These are phyloP conservation scores for Scaptomyza caliginosa DNA, from an alignment of 2,888 invertebrate species.

Conservation along the genomic window DNA sequence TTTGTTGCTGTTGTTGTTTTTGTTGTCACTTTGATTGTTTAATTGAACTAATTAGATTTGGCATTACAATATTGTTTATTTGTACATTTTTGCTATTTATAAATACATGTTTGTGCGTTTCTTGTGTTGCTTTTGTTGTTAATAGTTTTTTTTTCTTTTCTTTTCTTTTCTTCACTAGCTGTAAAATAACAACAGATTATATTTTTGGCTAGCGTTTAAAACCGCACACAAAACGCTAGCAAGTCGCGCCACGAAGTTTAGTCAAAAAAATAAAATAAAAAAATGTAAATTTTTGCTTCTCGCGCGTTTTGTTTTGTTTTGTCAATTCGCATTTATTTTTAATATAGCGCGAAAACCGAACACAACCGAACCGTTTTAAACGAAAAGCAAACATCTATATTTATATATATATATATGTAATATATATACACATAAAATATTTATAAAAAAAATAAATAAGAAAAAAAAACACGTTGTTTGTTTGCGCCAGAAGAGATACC, in stretches of 20 bases:
- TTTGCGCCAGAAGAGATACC: not conserved
- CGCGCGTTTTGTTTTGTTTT: slow-evolving; percentile 54
- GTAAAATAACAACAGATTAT: slow-evolving; percentile 8
- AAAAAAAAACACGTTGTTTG: no score
- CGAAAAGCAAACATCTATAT: slow-evolving; percentile 3
- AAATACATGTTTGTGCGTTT: slow-evolving; percentile 37
- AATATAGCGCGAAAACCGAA: slow-evolving; percentile 26
- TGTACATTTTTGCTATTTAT: slow-evolving; percentile 30
- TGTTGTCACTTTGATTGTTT: slow-evolving; percentile 21
- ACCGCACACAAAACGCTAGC: slow-evolving; percentile 14
- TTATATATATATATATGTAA: not conserved
- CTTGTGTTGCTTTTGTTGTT: slow-evolving; percentile 7
- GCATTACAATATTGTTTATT: slow-evolving; percentile 20
- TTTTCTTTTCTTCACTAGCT: slow-evolving; percentile 38
- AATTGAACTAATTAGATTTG: slow-evolving; percentile 21
- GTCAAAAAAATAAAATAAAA: not conserved
- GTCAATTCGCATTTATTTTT: slow-evolving; percentile 45
- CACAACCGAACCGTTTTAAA: slow-evolving; percentile 19
- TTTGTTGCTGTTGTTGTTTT: slow-evolving; percentile 14
- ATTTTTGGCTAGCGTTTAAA: not conserved
- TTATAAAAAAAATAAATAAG: no score
- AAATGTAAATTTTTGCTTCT: slow-evolving; percentile 31
- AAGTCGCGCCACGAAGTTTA: slow-evolving; percentile 10
- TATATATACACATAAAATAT: no score
- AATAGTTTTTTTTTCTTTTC: slow-evolving; percentile 2